phyloP scores from a whole-genome alignment of 2,797 vertebrate genomes.

The Psittacula derbiana region DNA sequence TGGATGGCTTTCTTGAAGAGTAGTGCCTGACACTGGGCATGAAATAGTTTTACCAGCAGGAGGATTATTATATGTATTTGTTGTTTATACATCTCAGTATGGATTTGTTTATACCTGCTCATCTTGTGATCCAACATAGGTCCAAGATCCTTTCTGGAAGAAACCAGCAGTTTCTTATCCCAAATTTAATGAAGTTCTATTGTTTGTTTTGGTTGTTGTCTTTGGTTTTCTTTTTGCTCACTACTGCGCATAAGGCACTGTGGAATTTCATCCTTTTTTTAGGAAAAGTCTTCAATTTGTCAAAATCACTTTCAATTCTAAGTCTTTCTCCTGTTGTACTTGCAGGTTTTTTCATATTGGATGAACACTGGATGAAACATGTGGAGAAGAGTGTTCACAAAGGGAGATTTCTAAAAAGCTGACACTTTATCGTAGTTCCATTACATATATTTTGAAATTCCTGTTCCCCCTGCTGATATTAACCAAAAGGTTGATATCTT shows the following conservation, averaged over 20 bases:
- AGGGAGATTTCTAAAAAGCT: background rate
- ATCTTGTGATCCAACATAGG: background rate
- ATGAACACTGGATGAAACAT: background rate
- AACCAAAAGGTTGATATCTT: background rate
- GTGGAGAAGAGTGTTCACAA: background rate
- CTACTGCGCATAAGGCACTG: background rate
- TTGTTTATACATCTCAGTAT: background rate
- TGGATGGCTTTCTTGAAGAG: background rate
- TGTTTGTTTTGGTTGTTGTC: background rate
- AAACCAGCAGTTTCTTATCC: background rate
- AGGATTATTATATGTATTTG: background rate
- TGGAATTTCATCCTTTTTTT: background rate
- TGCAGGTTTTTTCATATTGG: background rate
- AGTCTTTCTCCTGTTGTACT: background rate
- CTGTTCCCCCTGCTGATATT: background rate
- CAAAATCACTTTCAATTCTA: background rate
- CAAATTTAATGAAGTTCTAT: background rate
- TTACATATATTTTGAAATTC: slow-evolving; percentile 7
- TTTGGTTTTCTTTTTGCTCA: background rate
- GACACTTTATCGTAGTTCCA: background rate
- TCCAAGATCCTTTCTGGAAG: background rate
- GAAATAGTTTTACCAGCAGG: background rate
- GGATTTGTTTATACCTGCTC: background rate
- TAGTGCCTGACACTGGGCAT: background rate
- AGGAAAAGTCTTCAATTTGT: background rate